Percentiles rank a stretch among this genome's conserved stretches.
Conservation (phyloP, 2,113 vertebrate genomes). For the Solea senegalensis region DNA sequence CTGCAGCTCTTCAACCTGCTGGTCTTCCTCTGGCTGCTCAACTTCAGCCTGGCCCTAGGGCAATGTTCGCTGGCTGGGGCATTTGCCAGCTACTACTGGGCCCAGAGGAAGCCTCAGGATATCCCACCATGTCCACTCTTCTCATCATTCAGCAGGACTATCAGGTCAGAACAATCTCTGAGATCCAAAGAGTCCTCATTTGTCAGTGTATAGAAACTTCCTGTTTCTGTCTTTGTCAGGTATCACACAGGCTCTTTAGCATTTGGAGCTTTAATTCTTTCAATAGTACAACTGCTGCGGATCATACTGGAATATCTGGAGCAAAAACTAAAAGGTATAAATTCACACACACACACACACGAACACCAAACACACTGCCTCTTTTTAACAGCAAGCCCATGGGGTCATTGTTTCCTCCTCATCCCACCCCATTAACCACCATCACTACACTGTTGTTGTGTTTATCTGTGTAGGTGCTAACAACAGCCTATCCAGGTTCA, state of each 20-base stretch:
- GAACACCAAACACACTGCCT: neutral
- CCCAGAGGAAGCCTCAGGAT: conserved; percentile 87
- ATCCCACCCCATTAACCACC: no score
- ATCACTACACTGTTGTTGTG: neutral
- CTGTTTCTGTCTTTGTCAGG: conserved; percentile 65
- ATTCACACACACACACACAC: neutral
- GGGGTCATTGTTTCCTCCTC: no score
- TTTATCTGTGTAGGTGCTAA: conserved; percentile 75
- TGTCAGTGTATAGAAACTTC: neutral
- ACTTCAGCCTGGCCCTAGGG: conserved; percentile 90
- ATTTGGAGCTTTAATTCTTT: conserved; percentile 91
- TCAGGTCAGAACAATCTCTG: conserved; percentile 78
- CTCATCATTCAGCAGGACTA: conserved; percentile 85
- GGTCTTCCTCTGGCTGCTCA: conserved; percentile 91
- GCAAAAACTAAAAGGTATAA: conserved; percentile 86
- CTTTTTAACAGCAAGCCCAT: no score
- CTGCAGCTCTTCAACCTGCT: conserved; percentile 92
- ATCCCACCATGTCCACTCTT: conserved; percentile 87
- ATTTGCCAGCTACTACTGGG: conserved; percentile 94
- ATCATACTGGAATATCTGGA: conserved; percentile 89
- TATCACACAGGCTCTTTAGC: conserved; percentile 94
- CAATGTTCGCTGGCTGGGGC: conserved; percentile 92
- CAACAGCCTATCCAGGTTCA: conserved; percentile 84
- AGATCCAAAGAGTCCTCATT: neutral
- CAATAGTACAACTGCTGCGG: conserved; percentile 85